Evolutionary conservation across 2,888 invertebrate genomes (phyloP), one percentile per base, ranked within the genome.

Genomic region (Idaea straminata): DNA sequence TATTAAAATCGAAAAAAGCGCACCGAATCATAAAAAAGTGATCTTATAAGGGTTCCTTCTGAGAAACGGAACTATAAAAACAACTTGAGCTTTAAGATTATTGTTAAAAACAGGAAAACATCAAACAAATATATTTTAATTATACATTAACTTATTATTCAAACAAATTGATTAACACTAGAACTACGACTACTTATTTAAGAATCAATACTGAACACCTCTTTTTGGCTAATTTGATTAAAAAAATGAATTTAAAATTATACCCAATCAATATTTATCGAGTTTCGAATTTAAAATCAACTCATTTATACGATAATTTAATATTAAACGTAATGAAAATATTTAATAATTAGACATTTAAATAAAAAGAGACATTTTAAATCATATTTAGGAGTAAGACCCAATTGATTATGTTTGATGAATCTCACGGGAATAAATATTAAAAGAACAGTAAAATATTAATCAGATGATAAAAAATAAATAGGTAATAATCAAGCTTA

Each of bases 121-220:
- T 7, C 10, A 10, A 10, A 47, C 47, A 47, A 47, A 47, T 47
- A 47, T 5, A 47, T 47, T 47, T 47, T 13, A 36, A 47, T 13
- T 13, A 47, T 25, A 25, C 25, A 25, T 25, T 25, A 47, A 47
- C 10, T 10, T 6, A 47, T 47, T 7, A 47, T 47, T 15, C 57
- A 34, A 57, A 38, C 38, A 38, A 60, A 13, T 58, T 47, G n/a
- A 38, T 59, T 62, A 64, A 64, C 38, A 62, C 61, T 63, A 71
- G 68, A 67, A 74, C 62, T 67, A 66, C 64, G 65, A 69, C 69
- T 65, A 47, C 64, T 72, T 68, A 77, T 75, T 75, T 79, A 82
- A 65, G 74, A 85, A 83, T 83, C 78, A 82, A 83, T 85, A 85
- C 81, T 85, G 86, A 87, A 87, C 86, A 87, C 85, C 69, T 70